Base-by-base conservation (phyloP, 2,797 vertebrate species). In the Enteromius argenteus region DNA sequence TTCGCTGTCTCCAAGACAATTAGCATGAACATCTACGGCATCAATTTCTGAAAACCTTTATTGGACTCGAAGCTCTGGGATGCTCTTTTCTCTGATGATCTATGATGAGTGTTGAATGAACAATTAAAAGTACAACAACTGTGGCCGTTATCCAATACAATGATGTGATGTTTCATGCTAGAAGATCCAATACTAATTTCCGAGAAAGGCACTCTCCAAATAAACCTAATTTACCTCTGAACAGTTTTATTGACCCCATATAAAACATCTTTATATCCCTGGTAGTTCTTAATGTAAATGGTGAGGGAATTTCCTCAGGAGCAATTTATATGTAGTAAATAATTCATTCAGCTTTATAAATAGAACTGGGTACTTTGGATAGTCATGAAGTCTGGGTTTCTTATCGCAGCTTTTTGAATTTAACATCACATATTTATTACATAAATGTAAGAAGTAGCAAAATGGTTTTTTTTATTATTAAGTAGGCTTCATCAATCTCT, bases 311-410 rank as follows among this genome's bases (percentile, higher is more conserved):
- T 67, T 79, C 60, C 60, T n/a, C 27, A 30, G 42, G 27, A 67
- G 19, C 77, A 44, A 66, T 66, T 67, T 79, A 23, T 46, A 32
- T 53, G 21, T 37, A 23, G 44, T 62, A 62, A 60, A 72, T 60
- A 14, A 60, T 82, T 74, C 1, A 82, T 68, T 79, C 30, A 51
- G 42, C 42, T 81, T 81, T 81, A 74, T 64, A 73, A 74, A 74
- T 64, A 82, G 30, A 83, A 44, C 30, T 75, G 44, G 21, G 44
- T 64, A 44, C n/a, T 74, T 64, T 78, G n/a, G 46, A 53, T 67
- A 30, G n/a, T 83, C 58, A 83, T 56, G 19, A 56, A 56, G 53
- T 56, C 53, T n/a, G 56, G 35, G 8, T 32, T 72, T 56, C 13
- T 13, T 30, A 46, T 44, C 15, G 17, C 23, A 60, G 51, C 27